Evolutionary conservation across 2,797 vertebrate species (phyloP).

Genomic region (Eospalax fontanierii): DNA sequence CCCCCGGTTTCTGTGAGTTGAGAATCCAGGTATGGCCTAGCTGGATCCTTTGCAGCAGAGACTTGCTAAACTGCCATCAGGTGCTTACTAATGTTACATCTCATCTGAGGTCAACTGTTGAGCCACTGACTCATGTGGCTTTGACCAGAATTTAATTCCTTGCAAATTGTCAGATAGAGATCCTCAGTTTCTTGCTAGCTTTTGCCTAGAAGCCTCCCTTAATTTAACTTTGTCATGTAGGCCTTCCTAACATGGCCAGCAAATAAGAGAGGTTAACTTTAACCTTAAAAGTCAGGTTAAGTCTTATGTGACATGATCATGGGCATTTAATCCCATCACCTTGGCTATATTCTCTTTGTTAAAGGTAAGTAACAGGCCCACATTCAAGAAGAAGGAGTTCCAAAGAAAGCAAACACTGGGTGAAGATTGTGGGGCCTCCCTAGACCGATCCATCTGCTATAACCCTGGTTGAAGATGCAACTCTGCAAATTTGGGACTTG

Average conservation of each 20-base stretch:
- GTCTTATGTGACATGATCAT: rapidly evolving
- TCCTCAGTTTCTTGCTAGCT: neutral
- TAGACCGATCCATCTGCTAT: neutral
- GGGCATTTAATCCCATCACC: neutral
- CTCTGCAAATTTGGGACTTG: neutral
- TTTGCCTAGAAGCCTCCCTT: neutral
- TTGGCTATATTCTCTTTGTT: neutral
- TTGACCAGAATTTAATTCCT: neutral
- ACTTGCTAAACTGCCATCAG: neutral
- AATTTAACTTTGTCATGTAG: neutral
- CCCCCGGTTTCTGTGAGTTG: neutral
- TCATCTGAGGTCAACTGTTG: neutral
- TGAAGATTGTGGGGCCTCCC: neutral
- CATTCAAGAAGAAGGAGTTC: neutral
- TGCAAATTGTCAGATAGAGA: neutral
- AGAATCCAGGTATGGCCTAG: neutral
- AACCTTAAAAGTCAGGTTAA: neutral
- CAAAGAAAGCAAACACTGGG: neutral
- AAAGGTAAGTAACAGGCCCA: neutral
- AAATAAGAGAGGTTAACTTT: rapidly evolving
- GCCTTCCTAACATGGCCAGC: neutral
- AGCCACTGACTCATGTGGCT: rapidly evolving
- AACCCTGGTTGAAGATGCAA: neutral
- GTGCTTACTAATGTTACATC: neutral
- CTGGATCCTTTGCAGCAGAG: neutral